Base-by-base conservation (phyloP, 2,113 vertebrate species). In the Mastomys coucha region DNA sequence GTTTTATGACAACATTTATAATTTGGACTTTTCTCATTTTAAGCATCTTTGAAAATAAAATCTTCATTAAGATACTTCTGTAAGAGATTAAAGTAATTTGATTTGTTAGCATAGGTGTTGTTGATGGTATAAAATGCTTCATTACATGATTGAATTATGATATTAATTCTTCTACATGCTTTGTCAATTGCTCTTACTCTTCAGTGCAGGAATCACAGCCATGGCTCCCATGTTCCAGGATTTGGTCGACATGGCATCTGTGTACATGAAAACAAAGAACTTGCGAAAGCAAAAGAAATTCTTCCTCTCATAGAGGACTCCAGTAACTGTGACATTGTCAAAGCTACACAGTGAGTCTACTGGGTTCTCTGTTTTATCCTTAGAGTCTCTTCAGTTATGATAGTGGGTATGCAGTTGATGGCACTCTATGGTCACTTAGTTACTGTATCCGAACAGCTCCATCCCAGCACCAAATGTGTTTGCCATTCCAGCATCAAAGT, bases 271-370 rank as follows among this genome's bases (percentile, higher is more conserved):
- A 96, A 96, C 51, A 89, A 98, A 95, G 99, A 98, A 24, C 95
- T 98, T 22, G 98, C 96, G 0, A 98, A 98, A 97, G 98, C 98
- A 19, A 98, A 98, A 1, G 99, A 98, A 95, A 98, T 98, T 0
- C 95, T 98, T n/a, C 98, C 99, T 0, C 91, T 98, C 73, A 94
- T 98, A 95, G 99, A 99, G 49, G 99, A 99, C 95, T 99, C 99
- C 93, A 98, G 98, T 98, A 99, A 98, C 94, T 99, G 99, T 98
- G 99, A 99, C 98, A 99, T 99, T 10, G 98, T 99, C 28, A 99
- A 99, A 98, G 99, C 99, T 56, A 99, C 99, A 0, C 99, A 99
- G 99, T 99, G 98, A 99, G 99, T 98, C 0, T 93, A n/a, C 65
- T 53, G 45, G 20, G 39, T 81, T 19, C 67, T 93, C 77, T 72